Evolutionary conservation across 2,113 vertebrate genomes (phyloP), one percentile per base, ranked within the genome.

Genomic region (Pluvianellus socialis): DNA sequence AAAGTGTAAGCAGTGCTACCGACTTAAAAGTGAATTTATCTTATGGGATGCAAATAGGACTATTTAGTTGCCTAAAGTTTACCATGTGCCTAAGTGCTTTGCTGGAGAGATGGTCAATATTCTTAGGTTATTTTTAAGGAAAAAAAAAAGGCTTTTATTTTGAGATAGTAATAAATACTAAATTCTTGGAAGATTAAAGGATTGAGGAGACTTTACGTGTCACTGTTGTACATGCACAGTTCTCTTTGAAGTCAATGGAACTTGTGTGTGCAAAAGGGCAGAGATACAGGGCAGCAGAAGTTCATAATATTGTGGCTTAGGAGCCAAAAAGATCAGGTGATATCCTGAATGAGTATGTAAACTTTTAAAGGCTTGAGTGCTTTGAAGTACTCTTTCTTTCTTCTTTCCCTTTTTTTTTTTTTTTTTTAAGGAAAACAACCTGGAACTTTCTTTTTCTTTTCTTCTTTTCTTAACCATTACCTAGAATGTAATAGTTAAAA

Each of bases 121-220:
- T 85, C 53, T 62, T 62, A 87, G 33, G 65, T 33, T 81, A 42
- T 66, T 88, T 73, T 70, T 75, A 56, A 92, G 61, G 30, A 71
- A 67, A 88, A 33, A 71, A 58, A 80, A 72, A 91, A 62, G 0
- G 10, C 4, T 74, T 93, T 92, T 92, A 72, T 97, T 95, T 89
- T 85, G 80, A 94, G 45, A 35, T 68, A 82, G 62, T 53, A 91
- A 95, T 90, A 95, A 96, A 95, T 86, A 88, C 44, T 58, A 65
- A 79, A 87, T 96, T 94, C 73, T 82, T 79, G 23, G 15, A 92
- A 87, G 88, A 94, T 94, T 92, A 92, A 95, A 96, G 94, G 70
- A 82, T 90, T 56, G n/a, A 79, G 49, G 23, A 86, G 91, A 92
- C 44, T 92, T 94, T 82, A 42, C 28, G 17, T 89, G 83, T 90